Base-by-base conservation (phyloP, 2,888 invertebrate genomes). In the Drosophila gaucha region DNA sequence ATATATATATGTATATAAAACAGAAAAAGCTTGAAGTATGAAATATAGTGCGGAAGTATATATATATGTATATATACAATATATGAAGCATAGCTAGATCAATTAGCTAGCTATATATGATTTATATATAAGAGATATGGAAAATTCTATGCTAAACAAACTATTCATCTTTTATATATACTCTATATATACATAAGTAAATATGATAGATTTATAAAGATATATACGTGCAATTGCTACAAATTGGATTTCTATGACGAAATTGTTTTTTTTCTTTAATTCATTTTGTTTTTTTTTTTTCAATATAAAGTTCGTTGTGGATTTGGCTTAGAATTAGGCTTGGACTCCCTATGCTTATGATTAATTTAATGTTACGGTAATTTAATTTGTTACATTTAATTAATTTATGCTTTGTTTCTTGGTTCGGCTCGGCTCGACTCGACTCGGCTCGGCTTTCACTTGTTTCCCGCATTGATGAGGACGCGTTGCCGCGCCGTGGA, bases 401-500 rank as follows among this genome's bases (percentile, higher is more conserved):
- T 82, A 82, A 82, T 87, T 87, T 82, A 82, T 74, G 67, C 75
- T 78, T 86, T 86, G 83, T 82, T 82, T 85, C 66, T 80, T 80
- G 67, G 77, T 66, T 83, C n/a, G 77, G 62, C 68, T 58, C 10
- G 77, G 74, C 74, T 70, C 49, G 59, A 58, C 49, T 43, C 36
- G 65, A 49, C 65, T 31, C 1, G 39, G n/a, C 14, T 12, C 30
- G 31, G 46, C 46, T 31, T 22, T 73, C 52, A 87, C 69, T 89
- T 90, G 69, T 86, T 90, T 72, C 86, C 88, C 65, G 78, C 89
- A 54, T 86, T 90, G 43, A 90, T 89, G 63, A 85, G 88, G 55
- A 91, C 84, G 56, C 92, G 85, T 67, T 92, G 90, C 80, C 92
- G 82, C 86, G 91, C 86, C 82, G 90, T 75, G 49, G 77, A 69